Conservation (phyloP, 2,888 invertebrate species). For the Aproaerema taeniolella region DNA sequence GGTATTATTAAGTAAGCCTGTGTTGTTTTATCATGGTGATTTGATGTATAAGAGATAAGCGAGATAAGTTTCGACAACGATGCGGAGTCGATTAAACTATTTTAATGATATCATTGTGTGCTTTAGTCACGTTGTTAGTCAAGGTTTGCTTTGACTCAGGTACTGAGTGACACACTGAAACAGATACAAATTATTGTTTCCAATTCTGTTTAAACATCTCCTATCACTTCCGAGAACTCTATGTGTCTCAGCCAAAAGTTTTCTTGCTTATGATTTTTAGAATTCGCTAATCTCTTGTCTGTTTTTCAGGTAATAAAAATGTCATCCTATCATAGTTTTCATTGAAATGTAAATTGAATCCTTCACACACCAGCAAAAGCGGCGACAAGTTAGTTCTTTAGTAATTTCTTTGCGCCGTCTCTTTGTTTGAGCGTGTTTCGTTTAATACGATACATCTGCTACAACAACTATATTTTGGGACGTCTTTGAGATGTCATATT, state of each 20-base stretch:
- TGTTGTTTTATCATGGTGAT: conserved; percentile 36
- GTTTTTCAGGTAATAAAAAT: conserved; percentile 6
- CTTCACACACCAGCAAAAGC: too few relatives aligned
- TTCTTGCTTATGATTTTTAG: conserved; percentile 2
- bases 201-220: conserved; percentile 4
- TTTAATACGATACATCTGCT: conserved; percentile 53
- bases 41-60: conserved; percentile 39
- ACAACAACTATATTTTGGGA: conserved; percentile 44
- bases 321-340: conserved; percentile 8
- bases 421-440: conserved; percentile 38
- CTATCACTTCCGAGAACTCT: conserved; percentile 2
- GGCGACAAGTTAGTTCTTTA: too few relatives aligned
- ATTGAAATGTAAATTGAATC: too few relatives aligned
- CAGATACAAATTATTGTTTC: conserved; percentile 9
- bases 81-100: conserved; percentile 39
- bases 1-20: conserved; percentile 48
- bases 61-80: conserved; percentile 52
- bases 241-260: background rate
- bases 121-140: conserved; percentile 43
- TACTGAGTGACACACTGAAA: conserved; percentile 35
- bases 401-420: conserved; percentile 37
- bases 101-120: conserved; percentile 52
- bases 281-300: conserved; percentile 6
- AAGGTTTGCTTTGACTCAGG: conserved; percentile 57
- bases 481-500: conserved; percentile 42